A percentile compares a stretch with the other conserved stretches of the same genome.
These are phyloP conservation scores for Tenthredo livida DNA, from an alignment of 2,888 invertebrate genomes.

Conservation along the genomic window DNA sequence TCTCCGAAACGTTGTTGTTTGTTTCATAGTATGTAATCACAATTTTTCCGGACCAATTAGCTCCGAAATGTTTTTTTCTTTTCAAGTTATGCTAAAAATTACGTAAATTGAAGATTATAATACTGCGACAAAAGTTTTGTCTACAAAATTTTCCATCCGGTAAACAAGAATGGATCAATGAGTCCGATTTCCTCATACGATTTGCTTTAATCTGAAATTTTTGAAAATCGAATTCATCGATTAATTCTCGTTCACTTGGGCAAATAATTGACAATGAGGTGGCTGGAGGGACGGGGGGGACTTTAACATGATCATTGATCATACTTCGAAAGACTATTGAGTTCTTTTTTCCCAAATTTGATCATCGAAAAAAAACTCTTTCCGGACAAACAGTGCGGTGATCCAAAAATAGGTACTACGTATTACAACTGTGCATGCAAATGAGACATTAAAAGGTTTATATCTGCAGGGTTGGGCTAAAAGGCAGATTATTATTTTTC, in stretches of 20 bases:
- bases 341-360: neutral
- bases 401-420: neutral
- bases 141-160: neutral
- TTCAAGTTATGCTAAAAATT: neutral
- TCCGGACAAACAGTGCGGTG: neutral
- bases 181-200: no score
- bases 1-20: neutral
- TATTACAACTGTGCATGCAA: constrained; percentile 10
- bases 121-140: neutral
- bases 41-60: constrained; percentile 15
- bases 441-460: constrained; percentile 2
- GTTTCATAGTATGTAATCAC: neutral
- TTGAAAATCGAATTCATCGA: no score
- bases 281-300: no score
- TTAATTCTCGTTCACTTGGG: no score
- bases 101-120: neutral
- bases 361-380: neutral
- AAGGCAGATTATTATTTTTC: constrained; percentile 7
- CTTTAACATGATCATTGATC: no score
- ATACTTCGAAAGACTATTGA: no score
- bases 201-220: no score
- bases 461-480: constrained; percentile 37
- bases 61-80: neutral
- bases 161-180: no score
- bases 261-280: no score